These are phyloP conservation scores for Lutraria rhynchaena DNA, from an alignment of 1,140 invertebrate genomes.

Conservation along the genomic window DNA sequence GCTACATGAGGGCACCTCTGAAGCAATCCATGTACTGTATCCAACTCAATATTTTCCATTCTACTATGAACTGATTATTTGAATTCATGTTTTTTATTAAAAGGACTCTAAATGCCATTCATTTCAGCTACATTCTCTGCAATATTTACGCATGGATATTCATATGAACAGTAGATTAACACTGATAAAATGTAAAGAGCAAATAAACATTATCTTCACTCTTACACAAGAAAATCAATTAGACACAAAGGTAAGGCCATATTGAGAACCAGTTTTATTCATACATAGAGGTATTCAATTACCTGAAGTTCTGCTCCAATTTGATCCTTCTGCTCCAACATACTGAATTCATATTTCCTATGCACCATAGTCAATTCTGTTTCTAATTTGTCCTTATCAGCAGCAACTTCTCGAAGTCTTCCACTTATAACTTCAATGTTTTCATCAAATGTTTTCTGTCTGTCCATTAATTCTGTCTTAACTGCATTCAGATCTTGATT, in stretches of 20 bases:
- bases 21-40: no score
- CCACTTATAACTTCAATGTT: constrained; percentile 73
- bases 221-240: background rate
- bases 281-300: no score
- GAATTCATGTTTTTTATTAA: no score
- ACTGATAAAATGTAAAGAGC: background rate
- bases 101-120: no score
- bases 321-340: constrained; percentile 76
- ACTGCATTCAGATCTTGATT: constrained; percentile 72
- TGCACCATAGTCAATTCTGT: constrained; percentile 74
- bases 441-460: constrained; percentile 75
- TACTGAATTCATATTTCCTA: constrained; percentile 74
- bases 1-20: no score
- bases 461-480: constrained; percentile 78
- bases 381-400: constrained; percentile 73
- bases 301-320: constrained; percentile 76
- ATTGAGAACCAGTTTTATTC: no score
- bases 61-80: no score
- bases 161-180: no score
- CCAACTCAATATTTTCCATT: no score
- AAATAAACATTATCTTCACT: background rate
- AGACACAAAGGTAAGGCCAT: no score
- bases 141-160: no score
- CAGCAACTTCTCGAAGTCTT: constrained; percentile 69
- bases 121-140: no score